Evolutionary conservation across 1,140 invertebrate genomes (phyloP), one percentile per base, ranked within the genome.

Genomic region (Lineus longissimus): DNA sequence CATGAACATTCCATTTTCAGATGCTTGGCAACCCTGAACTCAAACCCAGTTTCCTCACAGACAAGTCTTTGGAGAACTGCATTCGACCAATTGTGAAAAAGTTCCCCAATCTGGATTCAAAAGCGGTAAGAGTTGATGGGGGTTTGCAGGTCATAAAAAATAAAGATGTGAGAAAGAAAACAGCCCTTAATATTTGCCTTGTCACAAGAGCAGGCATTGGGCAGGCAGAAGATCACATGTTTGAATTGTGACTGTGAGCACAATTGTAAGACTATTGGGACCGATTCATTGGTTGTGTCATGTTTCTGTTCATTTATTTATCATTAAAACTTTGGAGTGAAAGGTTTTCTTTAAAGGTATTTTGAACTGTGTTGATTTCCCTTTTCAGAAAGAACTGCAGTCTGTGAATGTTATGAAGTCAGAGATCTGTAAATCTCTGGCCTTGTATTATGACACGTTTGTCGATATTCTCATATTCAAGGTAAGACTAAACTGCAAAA

Each of bases 401-500:
- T 31, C 31, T 9, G 58, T 59, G 36, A 59, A 22, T 23, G 56
- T 70, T 15, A 73, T 76, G 47, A 81, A 81, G 70, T 90, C 89
- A 81, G 97, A 99, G 76, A 95, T 99, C 19, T 93, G 96, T 60
- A 98, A 98, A 77, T 94, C 94, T 1, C 81, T 99, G 0, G 96
- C 94, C 0, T 82, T 98, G 0, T 99, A 99, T 81, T 99, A 99
- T 77, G 97, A 97, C 74, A 99, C 97, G 0, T 99, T 99, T 86
- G 97, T 98, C n/a, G 97, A 99, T 85, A 85, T 99, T 41, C 82
- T 99, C 15, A 96, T 98, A 79, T 95, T 98, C 71, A 98, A 98
- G 82, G 82, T 82, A 71, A 61, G 59, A 54, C 43, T 43, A n/a
- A n/a, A n/a, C n/a, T n/a, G n/a, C n/a, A n/a, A n/a, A n/a, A n/a